Percentiles rank a stretch among this genome's conserved stretches.
phyloP scores from a whole-genome alignment of 2,113 vertebrate genomes.

The Pterophyllum scalare region DNA sequence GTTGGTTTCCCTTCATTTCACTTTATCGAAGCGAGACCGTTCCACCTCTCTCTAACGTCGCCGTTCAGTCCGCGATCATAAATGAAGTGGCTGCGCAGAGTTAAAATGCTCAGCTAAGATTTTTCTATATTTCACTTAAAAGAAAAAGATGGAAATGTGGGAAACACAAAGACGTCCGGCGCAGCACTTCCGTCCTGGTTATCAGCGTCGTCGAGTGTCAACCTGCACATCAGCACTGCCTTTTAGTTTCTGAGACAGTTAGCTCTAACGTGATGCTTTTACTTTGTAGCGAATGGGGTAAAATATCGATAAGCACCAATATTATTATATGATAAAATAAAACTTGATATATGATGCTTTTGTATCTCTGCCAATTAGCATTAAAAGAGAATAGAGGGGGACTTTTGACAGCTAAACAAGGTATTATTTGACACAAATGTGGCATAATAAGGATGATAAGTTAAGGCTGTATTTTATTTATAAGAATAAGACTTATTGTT shows the following conservation, averaged over 20 bases:
- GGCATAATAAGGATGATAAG: not conserved
- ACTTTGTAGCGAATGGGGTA: not conserved
- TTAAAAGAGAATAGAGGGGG: not conserved
- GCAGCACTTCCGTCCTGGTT: accelerated
- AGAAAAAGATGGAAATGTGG: not conserved
- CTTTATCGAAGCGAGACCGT: too few relatives aligned
- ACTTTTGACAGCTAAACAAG: not conserved
- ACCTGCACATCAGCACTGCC: not conserved
- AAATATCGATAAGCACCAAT: not conserved
- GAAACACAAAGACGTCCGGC: not conserved
- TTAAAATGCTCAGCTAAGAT: not conserved
- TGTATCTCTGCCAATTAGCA: not conserved
- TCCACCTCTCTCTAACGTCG: not conserved
- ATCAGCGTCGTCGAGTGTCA: not conserved
- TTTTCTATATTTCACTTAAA: not conserved
- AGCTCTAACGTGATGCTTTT: not conserved
- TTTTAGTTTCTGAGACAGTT: not conserved
- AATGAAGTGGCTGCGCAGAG: not conserved
- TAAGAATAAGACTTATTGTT: not conserved
- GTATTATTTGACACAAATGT: not conserved
- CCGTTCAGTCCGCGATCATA: not conserved
- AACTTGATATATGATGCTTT: not conserved
- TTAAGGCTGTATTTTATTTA: not conserved
- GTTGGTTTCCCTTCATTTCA: not conserved
- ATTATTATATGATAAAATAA: not conserved